Percentiles rank a stretch among this genome's conserved stretches.
These are phyloP conservation scores for Sarcophaga variegata DNA, from an alignment of 2,888 invertebrate species.

Conservation along the genomic window DNA sequence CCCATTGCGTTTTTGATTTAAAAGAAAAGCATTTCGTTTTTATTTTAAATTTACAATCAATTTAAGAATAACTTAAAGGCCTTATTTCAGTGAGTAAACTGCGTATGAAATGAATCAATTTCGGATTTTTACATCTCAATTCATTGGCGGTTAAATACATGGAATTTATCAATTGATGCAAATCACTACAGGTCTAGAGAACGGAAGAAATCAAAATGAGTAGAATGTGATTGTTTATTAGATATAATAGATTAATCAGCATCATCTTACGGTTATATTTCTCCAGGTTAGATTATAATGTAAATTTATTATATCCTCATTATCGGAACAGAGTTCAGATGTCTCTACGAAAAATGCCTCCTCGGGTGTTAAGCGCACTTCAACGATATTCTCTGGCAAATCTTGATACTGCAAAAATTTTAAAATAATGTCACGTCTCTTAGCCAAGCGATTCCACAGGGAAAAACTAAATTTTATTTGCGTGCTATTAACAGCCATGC, in stretches of 20 bases:
- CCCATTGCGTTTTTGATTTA: background rate
- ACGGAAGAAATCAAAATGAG: background rate
- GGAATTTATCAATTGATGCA: constrained; percentile 76
- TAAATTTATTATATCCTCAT: constrained; percentile 73
- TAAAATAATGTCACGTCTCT: constrained; percentile 75
- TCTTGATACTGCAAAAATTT: constrained; percentile 74
- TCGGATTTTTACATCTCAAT: constrained; percentile 71
- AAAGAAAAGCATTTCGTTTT: background rate
- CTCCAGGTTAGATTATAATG: constrained; percentile 76
- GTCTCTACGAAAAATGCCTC: constrained; percentile 77
- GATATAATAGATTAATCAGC: background rate
- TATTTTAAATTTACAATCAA: background rate
- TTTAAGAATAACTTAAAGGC: constrained; percentile 77
- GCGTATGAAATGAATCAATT: constrained; percentile 72
- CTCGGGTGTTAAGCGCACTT: constrained; percentile 76
- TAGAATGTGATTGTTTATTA: background rate
- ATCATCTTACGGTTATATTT: constrained; percentile 75
- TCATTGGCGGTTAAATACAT: constrained; percentile 72
- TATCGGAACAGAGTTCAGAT: constrained; percentile 75
- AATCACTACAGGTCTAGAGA: constrained; percentile 71
- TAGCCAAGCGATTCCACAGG: constrained; percentile 78
- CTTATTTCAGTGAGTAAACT: constrained; percentile 74
- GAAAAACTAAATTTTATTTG: constrained; percentile 76
- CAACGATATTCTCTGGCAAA: constrained; percentile 71
- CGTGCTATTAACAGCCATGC: constrained; percentile 76